Base-by-base conservation (phyloP, 2,797 vertebrate species). In the Rhadinocentrus ornatus region DNA sequence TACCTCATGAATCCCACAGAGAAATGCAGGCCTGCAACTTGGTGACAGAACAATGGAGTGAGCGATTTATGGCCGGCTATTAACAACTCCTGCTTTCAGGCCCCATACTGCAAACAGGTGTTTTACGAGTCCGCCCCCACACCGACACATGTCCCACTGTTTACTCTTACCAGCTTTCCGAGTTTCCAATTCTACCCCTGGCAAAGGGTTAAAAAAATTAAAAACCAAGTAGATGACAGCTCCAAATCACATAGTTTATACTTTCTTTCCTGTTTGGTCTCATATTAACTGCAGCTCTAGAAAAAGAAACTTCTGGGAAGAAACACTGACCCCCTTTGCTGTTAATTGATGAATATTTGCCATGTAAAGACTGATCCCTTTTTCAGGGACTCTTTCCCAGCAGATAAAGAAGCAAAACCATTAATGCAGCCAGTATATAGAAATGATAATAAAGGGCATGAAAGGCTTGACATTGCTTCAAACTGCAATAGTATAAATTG, bases 11-110 rank as follows among this genome's bases (percentile, higher is more conserved):
- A 83, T 86, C 83, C 86, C 35, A 20, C 78, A 46, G 82, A 91
- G 87, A 93, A 92, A 91, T 87, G 81, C 76, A 75, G 77, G 71
- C 76, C 84, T 88, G 78, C 78, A 78, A 92, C 84, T 87, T 92
- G 89, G 87, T 93, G 93, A 92, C 92, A 94, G 92, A 88, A 90
- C 90, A 94, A 94, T 85, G 82, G 89, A 85, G 85, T 91, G 87
- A 94, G 83, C 86, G 88, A 94, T 94, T 94, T 94, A 94, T 89
- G 88, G 78, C 80, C 34, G 63, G 86, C 89, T 81, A 89, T 94
- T 92, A 94, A 93, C 88, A 85, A 87, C 86, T 86, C 73, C 75
- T 66, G 88, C 88, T 91, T 88, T 92, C 77, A 85, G 85, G 85
- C 83, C 90, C 71, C 72, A 64, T 78, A 75, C 89, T 89, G 78